Percentiles rank a stretch among this genome's conserved stretches.
Conservation (phyloP, 2,113 vertebrate species). For the Poeciliopsis retropinna region DNA sequence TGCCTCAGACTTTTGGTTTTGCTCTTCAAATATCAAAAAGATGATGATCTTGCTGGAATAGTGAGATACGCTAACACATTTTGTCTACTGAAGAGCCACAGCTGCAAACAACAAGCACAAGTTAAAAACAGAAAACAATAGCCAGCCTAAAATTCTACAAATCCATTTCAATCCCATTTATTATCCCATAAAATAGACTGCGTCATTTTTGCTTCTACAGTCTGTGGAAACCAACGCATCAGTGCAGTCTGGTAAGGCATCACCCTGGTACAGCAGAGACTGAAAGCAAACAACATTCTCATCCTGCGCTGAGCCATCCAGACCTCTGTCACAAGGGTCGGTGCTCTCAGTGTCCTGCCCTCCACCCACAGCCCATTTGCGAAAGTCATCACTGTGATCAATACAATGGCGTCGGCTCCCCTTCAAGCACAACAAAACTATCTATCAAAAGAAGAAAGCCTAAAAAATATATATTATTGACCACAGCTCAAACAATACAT, state of each 20-base stretch:
- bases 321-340: slow-evolving; percentile 19
- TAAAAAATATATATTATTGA: slow-evolving; percentile 45
- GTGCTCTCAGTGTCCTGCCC: slow-evolving; percentile 13
- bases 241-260: background rate
- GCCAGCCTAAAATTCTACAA: no score
- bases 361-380: slow-evolving; percentile 47
- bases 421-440: slow-evolving; percentile 39
- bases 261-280: slow-evolving; percentile 12
- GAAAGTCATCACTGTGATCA: slow-evolving; percentile 59
- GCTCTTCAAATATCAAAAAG: no score
- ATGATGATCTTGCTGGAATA: background rate
- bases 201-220: background rate
- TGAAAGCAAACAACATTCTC: slow-evolving; percentile 34
- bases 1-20: no score
- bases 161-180: background rate
- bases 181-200: background rate
- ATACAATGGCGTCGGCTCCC: slow-evolving; percentile 31
- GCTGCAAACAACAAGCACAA: background rate
- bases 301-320: slow-evolving; percentile 10
- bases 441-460: slow-evolving; percentile 53
- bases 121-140: background rate
- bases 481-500: slow-evolving; percentile 41
- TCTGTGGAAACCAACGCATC: background rate
- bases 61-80: no score
- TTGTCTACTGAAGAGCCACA: background rate